These are phyloP conservation scores for Dolichallabes microphthalmus DNA, from an alignment of 2,113 vertebrate species.

Conservation along the genomic window DNA sequence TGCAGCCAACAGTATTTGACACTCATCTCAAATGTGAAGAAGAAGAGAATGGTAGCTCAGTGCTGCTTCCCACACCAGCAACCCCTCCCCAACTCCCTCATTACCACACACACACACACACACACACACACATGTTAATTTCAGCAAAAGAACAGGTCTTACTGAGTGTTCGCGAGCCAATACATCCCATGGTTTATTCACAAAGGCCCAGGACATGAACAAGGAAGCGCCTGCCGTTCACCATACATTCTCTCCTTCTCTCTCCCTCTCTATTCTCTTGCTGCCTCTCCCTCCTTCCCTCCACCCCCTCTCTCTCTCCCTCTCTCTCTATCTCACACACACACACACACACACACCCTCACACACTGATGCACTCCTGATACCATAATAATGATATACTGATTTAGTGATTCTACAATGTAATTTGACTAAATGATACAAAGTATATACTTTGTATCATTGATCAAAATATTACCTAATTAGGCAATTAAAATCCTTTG, in stretches of 20 bases:
- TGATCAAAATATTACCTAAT: constrained; percentile 16
- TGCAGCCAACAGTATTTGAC: constrained; percentile 48
- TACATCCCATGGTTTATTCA: constrained; percentile 82
- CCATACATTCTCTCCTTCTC: constrained; percentile 72
- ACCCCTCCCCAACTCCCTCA: constrained; percentile 37
- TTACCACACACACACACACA: constrained; percentile 30
- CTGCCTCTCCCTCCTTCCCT: constrained; percentile 31
- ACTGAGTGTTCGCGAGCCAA: constrained; percentile 80
- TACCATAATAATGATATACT: constrained; percentile 63
- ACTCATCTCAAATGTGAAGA: constrained; percentile 50
- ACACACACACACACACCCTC: constrained; percentile 34
- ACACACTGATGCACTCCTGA: constrained; percentile 57
- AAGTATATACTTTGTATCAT: not conserved
- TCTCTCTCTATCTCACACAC: constrained; percentile 53
- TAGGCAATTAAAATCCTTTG: too few species aligned
- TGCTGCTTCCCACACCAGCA: constrained; percentile 38
- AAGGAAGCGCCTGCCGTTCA: constrained; percentile 75
- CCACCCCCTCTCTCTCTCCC: constrained; percentile 46
- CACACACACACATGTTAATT: constrained; percentile 11
- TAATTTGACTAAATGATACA: not conserved
- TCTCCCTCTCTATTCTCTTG: constrained; percentile 34
- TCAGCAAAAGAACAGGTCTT: constrained; percentile 63
- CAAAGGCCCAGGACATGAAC: constrained; percentile 77
- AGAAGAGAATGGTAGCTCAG: constrained; percentile 29
- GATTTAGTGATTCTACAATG: constrained; percentile 3